Evolutionary conservation across 30 jellyfish, hydroid and myxozoan genomes (phyloP).

Genomic region (Aurelia sp.): DNA sequence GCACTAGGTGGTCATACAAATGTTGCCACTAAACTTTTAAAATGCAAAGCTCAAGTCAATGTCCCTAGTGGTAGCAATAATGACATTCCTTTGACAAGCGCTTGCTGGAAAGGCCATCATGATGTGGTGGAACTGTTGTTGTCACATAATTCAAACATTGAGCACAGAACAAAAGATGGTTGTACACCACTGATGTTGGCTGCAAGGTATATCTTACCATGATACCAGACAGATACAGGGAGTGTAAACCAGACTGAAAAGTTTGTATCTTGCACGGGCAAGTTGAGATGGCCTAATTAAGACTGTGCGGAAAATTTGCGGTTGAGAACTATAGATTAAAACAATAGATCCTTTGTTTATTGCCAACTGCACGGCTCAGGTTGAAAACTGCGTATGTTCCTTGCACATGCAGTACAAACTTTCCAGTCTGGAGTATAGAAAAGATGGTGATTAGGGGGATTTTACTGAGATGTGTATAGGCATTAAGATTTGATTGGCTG

Average conservation of each 20-base stretch:
- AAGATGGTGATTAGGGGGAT: constrained; percentile 59
- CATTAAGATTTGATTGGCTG: constrained; percentile 88
- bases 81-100: constrained; percentile 99
- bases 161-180: constrained; percentile 98
- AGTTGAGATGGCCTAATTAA: no score
- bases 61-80: constrained; percentile 96
- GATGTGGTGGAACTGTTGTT: constrained; percentile 89
- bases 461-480: no score
- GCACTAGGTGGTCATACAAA: constrained; percentile 95
- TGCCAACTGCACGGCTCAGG: no score
- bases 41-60: constrained; percentile 91
- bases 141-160: constrained; percentile 88
- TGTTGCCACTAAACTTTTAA: constrained; percentile 91
- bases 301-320: no score
- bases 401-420: no score
- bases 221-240: constrained; percentile 89
- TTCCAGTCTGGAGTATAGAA: constrained; percentile 86
- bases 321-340: no score
- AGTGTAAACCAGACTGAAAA: no score
- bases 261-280: no score
- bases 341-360: no score
- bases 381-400: no score
- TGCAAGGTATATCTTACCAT: constrained; percentile 97
- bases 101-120: constrained; percentile 97
- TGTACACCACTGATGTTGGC: constrained; percentile 99